A percentile compares a stretch with the other conserved stretches of the same genome.
phyloP scores from a whole-genome alignment of 2,888 invertebrate genomes.

The Napeogenes inachia region DNA sequence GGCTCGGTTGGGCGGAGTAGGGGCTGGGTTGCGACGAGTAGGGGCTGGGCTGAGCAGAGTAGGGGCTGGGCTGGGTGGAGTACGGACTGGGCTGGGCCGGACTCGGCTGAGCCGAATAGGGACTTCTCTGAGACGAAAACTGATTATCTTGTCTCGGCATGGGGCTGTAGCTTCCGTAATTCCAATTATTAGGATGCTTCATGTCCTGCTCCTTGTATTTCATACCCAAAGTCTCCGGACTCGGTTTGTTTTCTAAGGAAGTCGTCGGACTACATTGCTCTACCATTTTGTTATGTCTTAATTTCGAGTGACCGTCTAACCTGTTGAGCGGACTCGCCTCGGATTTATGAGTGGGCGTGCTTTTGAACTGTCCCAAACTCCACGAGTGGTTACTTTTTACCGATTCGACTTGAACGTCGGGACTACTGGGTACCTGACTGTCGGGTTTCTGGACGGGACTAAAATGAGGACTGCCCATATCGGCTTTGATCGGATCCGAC shows the following conservation, averaged over 20 bases:
- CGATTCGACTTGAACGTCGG: slow-evolving; percentile 57
- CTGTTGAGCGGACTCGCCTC: slow-evolving; percentile 70
- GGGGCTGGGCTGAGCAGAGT: slow-evolving; percentile 68
- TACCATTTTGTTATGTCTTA: slow-evolving; percentile 61
- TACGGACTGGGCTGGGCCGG: slow-evolving; percentile 72
- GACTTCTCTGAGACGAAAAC: slow-evolving; percentile 69
- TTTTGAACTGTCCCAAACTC: slow-evolving; percentile 66
- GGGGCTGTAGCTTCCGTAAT: slow-evolving; percentile 67
- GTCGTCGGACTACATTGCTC: slow-evolving; percentile 73
- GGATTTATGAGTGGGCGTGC: slow-evolving; percentile 66
- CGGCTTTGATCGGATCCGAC: slow-evolving; percentile 55
- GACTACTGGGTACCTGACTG: slow-evolving; percentile 69
- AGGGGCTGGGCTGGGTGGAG: slow-evolving; percentile 67
- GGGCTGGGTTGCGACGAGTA: slow-evolving; percentile 72
- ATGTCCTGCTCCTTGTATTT: slow-evolving; percentile 55
- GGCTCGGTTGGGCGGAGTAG: slow-evolving; percentile 69
- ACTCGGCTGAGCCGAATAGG: slow-evolving; percentile 70
- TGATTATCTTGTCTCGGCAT: slow-evolving; percentile 68
- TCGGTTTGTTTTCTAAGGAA: slow-evolving; percentile 66
- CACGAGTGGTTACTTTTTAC: slow-evolving; percentile 58
- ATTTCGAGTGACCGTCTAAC: slow-evolving; percentile 61
- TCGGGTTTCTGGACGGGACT: slow-evolving; percentile 70
- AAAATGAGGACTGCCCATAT: slow-evolving; percentile 63
- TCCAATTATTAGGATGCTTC: slow-evolving; percentile 66
- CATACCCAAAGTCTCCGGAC: slow-evolving; percentile 57